These are phyloP conservation scores for Mylabris sibirica DNA, from an alignment of 2,888 invertebrate species.

Conservation along the genomic window DNA sequence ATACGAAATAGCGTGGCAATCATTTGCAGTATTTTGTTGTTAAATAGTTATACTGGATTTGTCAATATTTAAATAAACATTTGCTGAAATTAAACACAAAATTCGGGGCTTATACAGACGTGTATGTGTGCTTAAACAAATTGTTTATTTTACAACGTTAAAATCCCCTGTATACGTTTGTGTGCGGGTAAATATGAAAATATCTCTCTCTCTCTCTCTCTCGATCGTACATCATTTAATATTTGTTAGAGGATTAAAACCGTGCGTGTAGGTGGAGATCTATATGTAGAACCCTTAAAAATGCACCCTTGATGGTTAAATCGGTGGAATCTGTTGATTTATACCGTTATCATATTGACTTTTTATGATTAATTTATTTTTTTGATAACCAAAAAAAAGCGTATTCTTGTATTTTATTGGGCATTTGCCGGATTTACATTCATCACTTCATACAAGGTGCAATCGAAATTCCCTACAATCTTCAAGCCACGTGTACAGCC, in stretches of 20 bases:
- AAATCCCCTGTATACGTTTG: not conserved
- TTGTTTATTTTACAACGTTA: constrained; percentile 7
- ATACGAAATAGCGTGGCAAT: not conserved
- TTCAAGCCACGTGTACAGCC: too few species aligned
- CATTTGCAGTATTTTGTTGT: not conserved
- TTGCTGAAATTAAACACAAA: not conserved
- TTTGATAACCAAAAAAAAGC: not conserved
- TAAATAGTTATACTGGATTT: not conserved
- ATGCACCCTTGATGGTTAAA: not conserved
- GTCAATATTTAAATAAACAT: constrained; percentile 7
- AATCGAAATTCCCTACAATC: too few species aligned
- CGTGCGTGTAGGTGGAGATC: not conserved
- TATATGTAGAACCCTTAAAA: not conserved
- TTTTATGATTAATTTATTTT: not conserved
- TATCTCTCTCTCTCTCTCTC: not conserved
- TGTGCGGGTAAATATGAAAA: not conserved
- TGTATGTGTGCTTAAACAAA: not conserved
- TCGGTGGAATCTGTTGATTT: constrained; percentile 5
- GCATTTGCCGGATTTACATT: not conserved
- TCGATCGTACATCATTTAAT: not conserved
- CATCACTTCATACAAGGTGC: too few species aligned
- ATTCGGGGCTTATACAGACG: not conserved
- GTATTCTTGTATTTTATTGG: not conserved
- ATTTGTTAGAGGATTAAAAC: constrained; percentile 12
- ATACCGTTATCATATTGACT: not conserved